Base-by-base conservation (phyloP, 1,140 invertebrate species). In the Diachasmimorpha longicaudata region DNA sequence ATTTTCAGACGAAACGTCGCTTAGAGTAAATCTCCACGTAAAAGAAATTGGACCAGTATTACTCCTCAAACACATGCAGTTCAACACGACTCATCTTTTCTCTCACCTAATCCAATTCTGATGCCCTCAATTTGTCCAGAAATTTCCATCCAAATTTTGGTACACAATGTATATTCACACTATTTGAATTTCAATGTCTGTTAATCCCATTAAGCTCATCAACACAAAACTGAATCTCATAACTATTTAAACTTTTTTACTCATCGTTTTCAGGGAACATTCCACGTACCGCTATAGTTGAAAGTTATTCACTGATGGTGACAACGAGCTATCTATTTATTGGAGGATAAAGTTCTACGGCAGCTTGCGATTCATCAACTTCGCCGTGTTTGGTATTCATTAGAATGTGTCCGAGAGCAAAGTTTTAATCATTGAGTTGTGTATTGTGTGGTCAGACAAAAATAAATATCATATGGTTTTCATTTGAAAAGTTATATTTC, bases 281-380 rank as follows among this genome's bases (percentile, higher is more conserved):
- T 52, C n/a, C 9, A 63, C 21, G 14, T 25, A 6, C 14, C 23
- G 10, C 14, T 11, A 46, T 14, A 70, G 44, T 70, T 46, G 19
- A 37, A 21, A 46, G 14, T 46, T n/a, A 23, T 31, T 48, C 44
- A 19, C 16, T 69, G 11, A 21, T 23, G 42, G 42, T 25, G 42
- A 46, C 42, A 74, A 74, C 63, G 21, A 23, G 42, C 21, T 36
- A 46, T 68, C 58, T 74, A 74, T 74, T 68, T 74, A 74, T 74
- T 68, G 63, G 72, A 25, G 72, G 44, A 46, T 67, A 46, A 68
- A 74, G 72, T 74, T 74, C 21, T 74, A 44, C 66, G 11, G 39
- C 42, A 19, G 48, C 16, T 48, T 25, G 58, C 48, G 72, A 74
- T 74, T 74, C 72, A 74, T 74, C 72, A 74, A 74, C 58, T 69